Conservation (phyloP, 2,113 vertebrate species). For the Pangasianodon hypophthalmus region DNA sequence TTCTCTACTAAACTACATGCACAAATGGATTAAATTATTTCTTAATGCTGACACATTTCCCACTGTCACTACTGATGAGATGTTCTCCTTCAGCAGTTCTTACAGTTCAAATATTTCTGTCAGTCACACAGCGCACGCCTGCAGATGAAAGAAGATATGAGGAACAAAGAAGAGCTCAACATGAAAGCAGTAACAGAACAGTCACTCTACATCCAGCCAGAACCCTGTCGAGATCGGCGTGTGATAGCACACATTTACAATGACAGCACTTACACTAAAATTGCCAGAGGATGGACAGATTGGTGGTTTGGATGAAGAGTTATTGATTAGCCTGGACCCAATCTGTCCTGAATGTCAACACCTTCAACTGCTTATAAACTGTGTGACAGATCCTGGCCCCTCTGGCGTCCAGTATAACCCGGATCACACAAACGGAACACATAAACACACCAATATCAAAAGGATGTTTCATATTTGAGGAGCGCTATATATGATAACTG, state of each 20-base stretch:
- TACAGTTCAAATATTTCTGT: slow-evolving; percentile 23
- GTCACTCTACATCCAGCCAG: slow-evolving; percentile 1
- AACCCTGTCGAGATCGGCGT: neutral
- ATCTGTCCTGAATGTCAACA: slow-evolving; percentile 18
- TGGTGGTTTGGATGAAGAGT: slow-evolving; percentile 2
- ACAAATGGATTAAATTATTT: neutral
- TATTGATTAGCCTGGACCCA: slow-evolving; percentile 34
- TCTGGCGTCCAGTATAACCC: neutral
- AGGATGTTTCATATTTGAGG: neutral
- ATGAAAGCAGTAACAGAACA: slow-evolving; percentile 28
- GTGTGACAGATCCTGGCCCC: neutral
- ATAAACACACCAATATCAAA: neutral
- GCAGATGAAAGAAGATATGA: slow-evolving; percentile 24
- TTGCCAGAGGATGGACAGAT: neutral
- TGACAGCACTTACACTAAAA: slow-evolving; percentile 27
- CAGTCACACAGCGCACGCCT: neutral
- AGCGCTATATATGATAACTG: slow-evolving; percentile 25
- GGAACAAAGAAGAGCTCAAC: slow-evolving; percentile 19
- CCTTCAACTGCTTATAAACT: slow-evolving; percentile 30
- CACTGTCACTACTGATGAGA: neutral
- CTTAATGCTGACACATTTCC: slow-evolving; percentile 5
- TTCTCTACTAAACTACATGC: neutral
- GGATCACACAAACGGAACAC: neutral
- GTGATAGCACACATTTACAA: neutral
- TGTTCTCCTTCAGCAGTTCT: slow-evolving; percentile 20